A percentile compares a stretch with the other conserved stretches of the same genome.
Evolutionary conservation across 1,140 invertebrate genomes (phyloP).

Genomic region (Pseudomyrmex sp.): DNA sequence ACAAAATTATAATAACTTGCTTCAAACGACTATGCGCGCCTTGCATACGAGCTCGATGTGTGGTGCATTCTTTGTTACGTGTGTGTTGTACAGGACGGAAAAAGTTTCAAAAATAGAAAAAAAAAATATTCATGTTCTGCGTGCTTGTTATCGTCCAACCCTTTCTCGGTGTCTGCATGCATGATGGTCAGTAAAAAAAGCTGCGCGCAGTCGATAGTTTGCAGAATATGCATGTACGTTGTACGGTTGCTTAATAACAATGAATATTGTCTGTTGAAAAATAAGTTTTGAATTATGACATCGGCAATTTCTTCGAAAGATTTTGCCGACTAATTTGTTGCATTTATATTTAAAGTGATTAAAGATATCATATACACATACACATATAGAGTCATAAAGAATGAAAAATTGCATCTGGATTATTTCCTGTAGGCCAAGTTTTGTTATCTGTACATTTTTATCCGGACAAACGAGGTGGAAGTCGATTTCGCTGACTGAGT

Average conservation of each 20-base stretch:
- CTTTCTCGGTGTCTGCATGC: constrained; percentile 51
- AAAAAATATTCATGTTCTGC: constrained; percentile 49
- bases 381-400: neutral
- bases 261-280: constrained; percentile 20
- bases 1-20: constrained; percentile 54
- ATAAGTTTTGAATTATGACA: neutral
- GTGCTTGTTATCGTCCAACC: constrained; percentile 57
- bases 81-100: constrained; percentile 32
- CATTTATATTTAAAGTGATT: neutral
- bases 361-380: neutral
- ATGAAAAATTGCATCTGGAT: neutral
- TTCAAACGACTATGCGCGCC: constrained; percentile 32
- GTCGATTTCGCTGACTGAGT: constrained; percentile 63
- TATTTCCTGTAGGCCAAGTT: neutral
- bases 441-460: constrained; percentile 56
- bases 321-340: neutral
- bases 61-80: constrained; percentile 40
- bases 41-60: constrained; percentile 36
- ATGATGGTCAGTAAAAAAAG: constrained; percentile 53
- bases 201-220: constrained; percentile 49
- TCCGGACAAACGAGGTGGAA: constrained; percentile 60
- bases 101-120: constrained; percentile 56
- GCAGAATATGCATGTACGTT: constrained; percentile 21
- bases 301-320: constrained; percentile 25
- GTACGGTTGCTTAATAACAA: constrained; percentile 40